Conservation (phyloP, 2,113 vertebrate genomes). For the Pelusios castaneus region DNA sequence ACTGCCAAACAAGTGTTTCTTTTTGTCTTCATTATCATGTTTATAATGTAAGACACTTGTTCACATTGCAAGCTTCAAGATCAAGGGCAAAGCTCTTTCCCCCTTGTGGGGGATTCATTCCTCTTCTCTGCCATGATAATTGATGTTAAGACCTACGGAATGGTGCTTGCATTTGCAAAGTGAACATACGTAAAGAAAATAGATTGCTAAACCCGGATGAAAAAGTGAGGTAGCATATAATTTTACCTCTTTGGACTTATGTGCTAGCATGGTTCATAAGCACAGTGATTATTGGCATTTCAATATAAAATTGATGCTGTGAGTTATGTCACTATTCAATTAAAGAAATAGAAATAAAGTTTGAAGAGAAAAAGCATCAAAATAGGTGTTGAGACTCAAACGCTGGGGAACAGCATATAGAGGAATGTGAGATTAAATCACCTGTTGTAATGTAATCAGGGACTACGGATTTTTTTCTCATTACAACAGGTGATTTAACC, state of each 20-base stretch:
- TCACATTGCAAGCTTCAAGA: not conserved
- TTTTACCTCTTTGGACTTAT: not conserved
- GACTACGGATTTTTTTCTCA: too few relatives aligned
- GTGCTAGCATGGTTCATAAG: not conserved
- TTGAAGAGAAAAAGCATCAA: too few relatives aligned
- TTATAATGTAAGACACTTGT: not conserved
- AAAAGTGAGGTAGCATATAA: not conserved
- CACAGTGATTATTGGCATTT: not conserved
- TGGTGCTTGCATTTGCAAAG: not conserved
- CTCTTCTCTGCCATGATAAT: fast-evolving
- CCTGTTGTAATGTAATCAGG: too few relatives aligned
- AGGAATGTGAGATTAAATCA: too few relatives aligned
- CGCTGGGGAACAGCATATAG: too few relatives aligned
- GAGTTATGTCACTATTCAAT: not conserved
- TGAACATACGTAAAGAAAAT: not conserved
- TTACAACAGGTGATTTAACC: too few relatives aligned
- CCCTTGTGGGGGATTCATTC: not conserved
- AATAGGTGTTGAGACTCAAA: too few relatives aligned
- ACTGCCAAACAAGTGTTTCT: not conserved
- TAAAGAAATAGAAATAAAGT: not conserved
- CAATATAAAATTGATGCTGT: not conserved
- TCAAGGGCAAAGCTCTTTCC: not conserved
- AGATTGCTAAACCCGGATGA: not conserved
- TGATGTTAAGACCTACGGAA: not conserved
- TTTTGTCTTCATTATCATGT: not conserved